Percentiles rank a stretch among this genome's conserved stretches.
These are phyloP conservation scores for Sakesphorus luctuosus DNA, from an alignment of 2,113 vertebrate species.

Conservation along the genomic window DNA sequence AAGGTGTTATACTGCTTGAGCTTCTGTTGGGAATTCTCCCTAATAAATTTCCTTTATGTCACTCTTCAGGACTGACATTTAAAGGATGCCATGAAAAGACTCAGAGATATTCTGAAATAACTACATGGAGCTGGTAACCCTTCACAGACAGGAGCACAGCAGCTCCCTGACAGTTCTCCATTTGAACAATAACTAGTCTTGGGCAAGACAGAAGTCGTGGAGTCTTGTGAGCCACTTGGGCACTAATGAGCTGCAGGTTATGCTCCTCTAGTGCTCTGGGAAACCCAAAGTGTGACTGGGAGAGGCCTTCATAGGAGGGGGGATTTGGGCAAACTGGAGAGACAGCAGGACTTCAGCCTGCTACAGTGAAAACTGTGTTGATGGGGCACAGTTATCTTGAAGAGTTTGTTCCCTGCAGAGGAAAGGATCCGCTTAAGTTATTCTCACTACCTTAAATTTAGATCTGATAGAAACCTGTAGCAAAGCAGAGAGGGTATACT, in stretches of 20 bases:
- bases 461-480: not conserved
- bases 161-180: not conserved
- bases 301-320: not conserved
- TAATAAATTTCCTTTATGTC: conserved; percentile 42
- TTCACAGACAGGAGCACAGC: not conserved
- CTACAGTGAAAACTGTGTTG: not conserved
- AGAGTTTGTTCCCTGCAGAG: fast-evolving
- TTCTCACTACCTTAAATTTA: not conserved
- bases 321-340: not conserved
- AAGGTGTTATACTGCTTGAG: conserved; percentile 23
- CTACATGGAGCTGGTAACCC: not conserved
- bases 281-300: not conserved
- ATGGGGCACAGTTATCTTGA: not conserved
- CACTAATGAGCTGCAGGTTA: fast-evolving
- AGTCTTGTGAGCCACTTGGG: not conserved
- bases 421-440: not conserved
- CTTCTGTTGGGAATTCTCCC: conserved; percentile 38
- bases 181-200: not conserved
- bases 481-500: not conserved
- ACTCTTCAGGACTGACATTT: conserved; percentile 17
- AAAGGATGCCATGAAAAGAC: not conserved
- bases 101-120: not conserved
- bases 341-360: not conserved
- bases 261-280: not conserved
- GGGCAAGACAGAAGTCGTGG: not conserved